These are phyloP conservation scores for Drosophila aff. DNA, from an alignment of 1,140 invertebrate genomes.

Conservation along the genomic window DNA sequence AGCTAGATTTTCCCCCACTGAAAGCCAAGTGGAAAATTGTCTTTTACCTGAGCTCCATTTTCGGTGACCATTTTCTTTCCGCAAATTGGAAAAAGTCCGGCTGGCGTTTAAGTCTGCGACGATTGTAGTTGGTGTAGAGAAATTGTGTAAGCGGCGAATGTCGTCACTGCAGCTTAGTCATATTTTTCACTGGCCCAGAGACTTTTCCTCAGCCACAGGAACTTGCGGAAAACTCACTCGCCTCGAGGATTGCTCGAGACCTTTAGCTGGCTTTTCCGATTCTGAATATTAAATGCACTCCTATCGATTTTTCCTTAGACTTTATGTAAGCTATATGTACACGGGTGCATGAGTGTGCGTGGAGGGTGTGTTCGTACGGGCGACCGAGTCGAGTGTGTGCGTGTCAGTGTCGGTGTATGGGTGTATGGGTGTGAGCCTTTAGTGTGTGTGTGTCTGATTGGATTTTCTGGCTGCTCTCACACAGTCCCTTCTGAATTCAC, in stretches of 20 bases:
- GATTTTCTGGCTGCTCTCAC: conserved; percentile 71
- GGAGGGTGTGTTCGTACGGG: conserved; percentile 51
- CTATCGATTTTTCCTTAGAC: conserved; percentile 79
- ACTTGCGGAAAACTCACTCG: conserved; percentile 25
- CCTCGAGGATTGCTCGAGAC: conserved; percentile 37
- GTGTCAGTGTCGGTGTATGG: conserved; percentile 45
- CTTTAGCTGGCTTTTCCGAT: conserved; percentile 35
- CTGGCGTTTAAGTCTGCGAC: conserved; percentile 26
- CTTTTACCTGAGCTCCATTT: conserved; percentile 84
- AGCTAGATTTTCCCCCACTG: conserved; percentile 11
- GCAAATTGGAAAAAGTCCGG: conserved; percentile 40
- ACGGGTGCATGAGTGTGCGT: conserved; percentile 57
- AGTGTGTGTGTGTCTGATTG: conserved; percentile 69
- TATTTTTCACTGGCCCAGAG: conserved; percentile 53
- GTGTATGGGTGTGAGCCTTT: conserved; percentile 34
- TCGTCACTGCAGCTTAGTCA: conserved; percentile 84
- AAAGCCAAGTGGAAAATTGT: conserved; percentile 28
- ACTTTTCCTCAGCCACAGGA: conserved; percentile 47
- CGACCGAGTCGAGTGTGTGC: conserved; percentile 47
- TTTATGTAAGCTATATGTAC: conserved; percentile 75
- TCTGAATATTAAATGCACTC: conserved; percentile 78
- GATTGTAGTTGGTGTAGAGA: conserved; percentile 71
- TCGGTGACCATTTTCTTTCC: conserved; percentile 80
- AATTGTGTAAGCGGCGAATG: conserved; percentile 81
- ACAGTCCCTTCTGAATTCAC: conserved; percentile 68